A percentile compares a stretch with the other conserved stretches of the same genome.
Evolutionary conservation across 2,888 invertebrate species (phyloP).

Genomic region (Tipula confusa): DNA sequence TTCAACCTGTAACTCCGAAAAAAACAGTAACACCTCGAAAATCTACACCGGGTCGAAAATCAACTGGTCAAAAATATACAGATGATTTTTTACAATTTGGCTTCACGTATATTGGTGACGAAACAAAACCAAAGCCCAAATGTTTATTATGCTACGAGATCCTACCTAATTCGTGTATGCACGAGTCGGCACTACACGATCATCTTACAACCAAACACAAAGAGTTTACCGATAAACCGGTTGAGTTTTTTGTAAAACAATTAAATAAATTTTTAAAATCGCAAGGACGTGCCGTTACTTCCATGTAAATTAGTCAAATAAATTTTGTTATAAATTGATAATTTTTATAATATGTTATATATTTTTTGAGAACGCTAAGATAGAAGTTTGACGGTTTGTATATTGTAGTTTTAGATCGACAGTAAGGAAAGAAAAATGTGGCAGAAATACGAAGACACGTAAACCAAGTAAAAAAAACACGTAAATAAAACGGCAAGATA

Average conservation of each 20-base stretch:
- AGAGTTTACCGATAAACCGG: neutral
- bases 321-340: neutral
- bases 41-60: neutral
- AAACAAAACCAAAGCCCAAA: neutral
- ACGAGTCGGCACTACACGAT: neutral
- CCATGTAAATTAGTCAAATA: neutral
- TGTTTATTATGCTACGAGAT: neutral
- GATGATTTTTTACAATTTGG: neutral
- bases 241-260: neutral
- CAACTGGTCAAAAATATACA: neutral
- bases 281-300: neutral
- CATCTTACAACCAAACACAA: neutral
- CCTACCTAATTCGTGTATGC: neutral
- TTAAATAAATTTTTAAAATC: neutral
- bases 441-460: no score
- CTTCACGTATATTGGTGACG: neutral
- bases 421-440: no score
- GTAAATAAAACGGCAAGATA: no score
- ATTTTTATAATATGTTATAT: no score
- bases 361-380: no score
- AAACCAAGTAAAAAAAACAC: no score
- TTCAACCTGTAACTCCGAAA: neutral
- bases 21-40: neutral
- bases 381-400: no score
- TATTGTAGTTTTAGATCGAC: no score